Base-by-base conservation (phyloP, 2,113 vertebrate genomes). In the Chamaea fasciata region DNA sequence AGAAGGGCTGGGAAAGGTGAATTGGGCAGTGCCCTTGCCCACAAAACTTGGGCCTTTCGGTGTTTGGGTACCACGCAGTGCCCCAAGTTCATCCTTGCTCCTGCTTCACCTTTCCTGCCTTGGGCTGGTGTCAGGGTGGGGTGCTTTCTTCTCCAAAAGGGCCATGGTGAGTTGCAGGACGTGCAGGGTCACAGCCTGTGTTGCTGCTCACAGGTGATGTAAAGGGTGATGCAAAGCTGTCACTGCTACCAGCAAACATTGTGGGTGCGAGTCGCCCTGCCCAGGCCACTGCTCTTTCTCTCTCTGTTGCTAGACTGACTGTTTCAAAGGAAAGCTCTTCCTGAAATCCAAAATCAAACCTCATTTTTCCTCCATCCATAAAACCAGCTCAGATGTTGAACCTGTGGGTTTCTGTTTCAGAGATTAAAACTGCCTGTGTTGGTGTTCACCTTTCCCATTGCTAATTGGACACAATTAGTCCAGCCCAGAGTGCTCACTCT, bases 231-330 rank as follows among this genome's bases (percentile, higher is more conserved):
- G 33, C 18, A 13, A 23, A 68, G 78, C 63, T 44, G 39, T 26
- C 11, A 11, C 7, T 5, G 6, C 33, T n/a, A 17, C 6, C 1
- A 1, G 30, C 33, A 27, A 7, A 31, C 8, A 0, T 2, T 11
- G 49, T 1, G 3, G 57, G 4, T 0, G 0, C 37, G 65, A 35
- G 68, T 60, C 35, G 10, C 42, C 21, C 7, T 21, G 17, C 67
- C 42, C 0, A 0, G 42, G 71, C 77, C 15, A 4, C 80, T 50
- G 44, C 64, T 69, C 24, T 37, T 33, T 52, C 75, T 33, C 24
- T 55, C 31, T 39, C 33, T n/a, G 17, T 41, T 52, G 57, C 49
- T 15, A 7, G 39, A n/a, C 30, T 21, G 52, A 28, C 24, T 37
- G 35, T 20, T 80, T 50, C 16, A 63, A 60, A 88, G 33, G 59